Evolutionary conservation across 2,888 invertebrate genomes (phyloP).

Genomic region (Melieria picta): DNA sequence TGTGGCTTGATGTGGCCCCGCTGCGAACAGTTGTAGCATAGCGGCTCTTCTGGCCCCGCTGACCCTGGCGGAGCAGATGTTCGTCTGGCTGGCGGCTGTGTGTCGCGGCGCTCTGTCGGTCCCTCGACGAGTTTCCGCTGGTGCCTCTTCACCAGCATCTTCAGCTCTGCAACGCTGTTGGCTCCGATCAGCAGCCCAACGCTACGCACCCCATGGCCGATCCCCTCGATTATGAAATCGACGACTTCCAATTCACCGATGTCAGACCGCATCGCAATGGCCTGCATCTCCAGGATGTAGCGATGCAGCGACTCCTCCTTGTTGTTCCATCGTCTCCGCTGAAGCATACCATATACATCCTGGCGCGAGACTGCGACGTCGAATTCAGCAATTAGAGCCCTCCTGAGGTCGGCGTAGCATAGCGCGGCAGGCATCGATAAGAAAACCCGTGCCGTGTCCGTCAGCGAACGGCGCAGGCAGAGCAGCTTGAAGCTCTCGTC

Average conservation of each 20-base stretch:
- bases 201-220: slow-evolving; percentile 15
- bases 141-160: slow-evolving; percentile 8
- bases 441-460: slow-evolving; percentile 19
- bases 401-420: slow-evolving; percentile 13
- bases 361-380: slow-evolving; percentile 24
- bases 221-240: slow-evolving; percentile 27
- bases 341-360: slow-evolving; percentile 27
- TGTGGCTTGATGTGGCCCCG: slow-evolving; percentile 29
- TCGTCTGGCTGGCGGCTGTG: too few relatives aligned
- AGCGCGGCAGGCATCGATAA: slow-evolving; percentile 13
- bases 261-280: slow-evolving; percentile 21
- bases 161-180: slow-evolving; percentile 9
- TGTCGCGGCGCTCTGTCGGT: too few relatives aligned
- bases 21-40: slow-evolving; percentile 28
- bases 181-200: slow-evolving; percentile 12
- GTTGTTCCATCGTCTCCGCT: slow-evolving; percentile 14
- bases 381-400: slow-evolving; percentile 31
- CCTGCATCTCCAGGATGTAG: slow-evolving; percentile 22
- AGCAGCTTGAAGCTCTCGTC: slow-evolving; percentile 19
- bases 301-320: slow-evolving; percentile 23
- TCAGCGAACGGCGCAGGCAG: slow-evolving; percentile 22
- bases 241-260: slow-evolving; percentile 23
- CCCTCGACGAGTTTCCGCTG: slow-evolving; percentile 20
- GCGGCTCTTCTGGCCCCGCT: background rate
- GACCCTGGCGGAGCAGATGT: background rate